Conservation (phyloP, 2,113 vertebrate species). For the Odontophorus gujanensis region DNA sequence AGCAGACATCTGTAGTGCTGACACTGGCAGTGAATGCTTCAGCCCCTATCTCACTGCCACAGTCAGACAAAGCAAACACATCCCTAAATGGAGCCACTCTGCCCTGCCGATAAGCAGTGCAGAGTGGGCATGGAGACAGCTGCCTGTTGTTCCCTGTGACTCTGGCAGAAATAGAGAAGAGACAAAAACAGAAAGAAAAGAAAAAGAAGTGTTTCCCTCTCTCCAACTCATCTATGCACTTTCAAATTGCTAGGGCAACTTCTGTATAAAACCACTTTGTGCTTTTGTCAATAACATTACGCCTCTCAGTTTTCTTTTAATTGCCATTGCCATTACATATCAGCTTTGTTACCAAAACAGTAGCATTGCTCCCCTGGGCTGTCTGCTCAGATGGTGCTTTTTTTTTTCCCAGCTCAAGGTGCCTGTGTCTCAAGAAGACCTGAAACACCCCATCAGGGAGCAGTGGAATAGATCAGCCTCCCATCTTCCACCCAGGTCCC, state of each 20-base stretch:
- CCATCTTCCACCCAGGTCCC: background rate
- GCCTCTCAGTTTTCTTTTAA: background rate
- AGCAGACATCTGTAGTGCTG: accelerated
- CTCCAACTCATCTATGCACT: background rate
- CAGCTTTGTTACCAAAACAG: background rate
- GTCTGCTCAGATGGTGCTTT: background rate
- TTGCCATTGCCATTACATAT: background rate
- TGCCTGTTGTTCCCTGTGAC: background rate
- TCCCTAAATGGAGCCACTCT: background rate
- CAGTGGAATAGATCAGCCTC: background rate
- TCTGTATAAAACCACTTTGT: background rate
- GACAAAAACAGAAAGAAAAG: background rate
- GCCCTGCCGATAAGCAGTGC: background rate
- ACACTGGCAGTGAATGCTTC: background rate
- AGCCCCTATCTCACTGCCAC: background rate
- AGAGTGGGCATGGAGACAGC: background rate
- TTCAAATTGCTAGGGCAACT: background rate
- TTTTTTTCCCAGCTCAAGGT: background rate
- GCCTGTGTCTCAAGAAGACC: background rate
- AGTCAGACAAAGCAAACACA: constrained; percentile 62
- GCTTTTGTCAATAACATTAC: background rate
- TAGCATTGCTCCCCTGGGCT: background rate
- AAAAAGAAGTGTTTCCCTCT: background rate
- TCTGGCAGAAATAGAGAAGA: background rate
- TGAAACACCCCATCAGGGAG: background rate